Percentiles rank a stretch among this genome's conserved stretches.
These are phyloP conservation scores for Cetoscarus ocellatus DNA, from an alignment of 2,797 vertebrate species.

Conservation along the genomic window DNA sequence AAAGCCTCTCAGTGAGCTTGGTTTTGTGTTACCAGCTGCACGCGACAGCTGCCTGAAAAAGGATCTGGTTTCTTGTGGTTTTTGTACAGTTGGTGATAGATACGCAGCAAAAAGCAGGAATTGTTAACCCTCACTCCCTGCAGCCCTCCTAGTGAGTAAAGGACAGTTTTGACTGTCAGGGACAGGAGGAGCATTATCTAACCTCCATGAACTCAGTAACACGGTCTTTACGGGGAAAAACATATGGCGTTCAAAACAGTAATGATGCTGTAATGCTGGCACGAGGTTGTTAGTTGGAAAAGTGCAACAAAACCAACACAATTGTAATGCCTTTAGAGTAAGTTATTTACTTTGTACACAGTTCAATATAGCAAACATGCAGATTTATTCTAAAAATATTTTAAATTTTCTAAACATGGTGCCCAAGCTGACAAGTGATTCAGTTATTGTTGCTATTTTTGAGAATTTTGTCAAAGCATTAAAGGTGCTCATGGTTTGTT, in stretches of 20 bases:
- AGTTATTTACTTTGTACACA: too few relatives aligned
- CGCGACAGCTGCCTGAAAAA: slow-evolving; percentile 85
- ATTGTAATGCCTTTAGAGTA: not conserved
- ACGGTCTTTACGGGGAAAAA: slow-evolving; percentile 11
- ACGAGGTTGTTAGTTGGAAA: not conserved
- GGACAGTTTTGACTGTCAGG: slow-evolving; percentile 76
- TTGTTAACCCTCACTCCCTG: slow-evolving; percentile 62
- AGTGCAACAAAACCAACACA: not conserved
- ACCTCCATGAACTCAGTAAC: slow-evolving; percentile 59
- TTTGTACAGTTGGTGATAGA: slow-evolving; percentile 83
- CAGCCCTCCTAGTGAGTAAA: slow-evolving; percentile 58
- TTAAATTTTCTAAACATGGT: too few relatives aligned
- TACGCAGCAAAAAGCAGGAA: slow-evolving; percentile 71
- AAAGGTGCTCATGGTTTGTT: too few relatives aligned
- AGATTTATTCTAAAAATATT: too few relatives aligned
- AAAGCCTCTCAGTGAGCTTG: slow-evolving; percentile 62
- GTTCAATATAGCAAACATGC: too few relatives aligned
- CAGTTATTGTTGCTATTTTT: too few relatives aligned
- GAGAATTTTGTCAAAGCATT: too few relatives aligned
- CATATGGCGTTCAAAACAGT: not conserved
- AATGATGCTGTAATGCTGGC: slow-evolving; percentile 15
- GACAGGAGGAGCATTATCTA: slow-evolving; percentile 75
- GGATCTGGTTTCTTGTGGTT: slow-evolving; percentile 81
- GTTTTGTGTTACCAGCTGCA: slow-evolving; percentile 84
- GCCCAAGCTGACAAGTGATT: too few relatives aligned